A percentile compares a stretch with the other conserved stretches of the same genome.
Evolutionary conservation across 2,888 invertebrate genomes (phyloP).

Genomic region (Epinotia nisella): DNA sequence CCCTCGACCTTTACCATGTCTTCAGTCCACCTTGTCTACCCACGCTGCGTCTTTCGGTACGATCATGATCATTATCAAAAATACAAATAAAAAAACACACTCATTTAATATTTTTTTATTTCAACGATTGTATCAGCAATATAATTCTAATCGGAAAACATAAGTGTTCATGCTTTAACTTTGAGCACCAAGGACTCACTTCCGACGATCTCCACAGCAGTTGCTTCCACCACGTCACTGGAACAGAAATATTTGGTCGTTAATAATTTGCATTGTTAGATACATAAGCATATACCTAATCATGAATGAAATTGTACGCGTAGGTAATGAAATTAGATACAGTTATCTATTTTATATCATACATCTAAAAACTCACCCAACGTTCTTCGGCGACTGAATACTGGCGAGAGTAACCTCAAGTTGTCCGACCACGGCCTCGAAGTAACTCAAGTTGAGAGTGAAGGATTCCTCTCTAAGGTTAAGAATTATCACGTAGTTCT

Average conservation of each 20-base stretch:
- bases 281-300: too few species aligned
- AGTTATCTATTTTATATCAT: too few species aligned
- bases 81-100: too few species aligned
- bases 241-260: constrained; percentile 54
- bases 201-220: constrained; percentile 61
- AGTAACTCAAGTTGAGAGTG: constrained; percentile 81
- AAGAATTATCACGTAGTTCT: constrained; percentile 77
- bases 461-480: constrained; percentile 83
- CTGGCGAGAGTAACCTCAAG: constrained; percentile 80
- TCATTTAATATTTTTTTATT: too few species aligned
- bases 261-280: constrained; percentile 22
- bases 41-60: too few species aligned
- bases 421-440: constrained; percentile 73
- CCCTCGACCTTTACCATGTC: too few species aligned
- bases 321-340: too few species aligned
- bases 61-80: too few species aligned
- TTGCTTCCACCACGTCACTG: constrained; percentile 69
- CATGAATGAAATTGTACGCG: too few species aligned
- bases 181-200: constrained; percentile 75
- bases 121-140: background rate
- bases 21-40: too few species aligned
- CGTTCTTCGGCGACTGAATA: constrained; percentile 74
- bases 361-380: constrained; percentile 71
- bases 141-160: constrained; percentile 39
- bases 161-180: constrained; percentile 43